Evolutionary conservation across 2,797 vertebrate genomes (phyloP), one percentile per base, ranked within the genome.

Genomic region (Ceyx erithaca): DNA sequence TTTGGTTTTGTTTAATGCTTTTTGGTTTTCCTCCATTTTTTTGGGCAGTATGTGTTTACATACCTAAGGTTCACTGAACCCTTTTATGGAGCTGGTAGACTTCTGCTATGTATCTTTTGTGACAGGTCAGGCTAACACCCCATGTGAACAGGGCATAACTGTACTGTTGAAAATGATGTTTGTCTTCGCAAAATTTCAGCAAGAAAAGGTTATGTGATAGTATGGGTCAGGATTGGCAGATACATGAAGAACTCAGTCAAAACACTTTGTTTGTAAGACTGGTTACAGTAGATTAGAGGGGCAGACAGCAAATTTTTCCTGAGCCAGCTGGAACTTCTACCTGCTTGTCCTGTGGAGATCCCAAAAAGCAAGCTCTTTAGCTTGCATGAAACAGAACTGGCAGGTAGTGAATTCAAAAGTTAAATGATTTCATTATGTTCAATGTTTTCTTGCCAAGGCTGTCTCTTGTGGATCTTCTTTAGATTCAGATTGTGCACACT

Each of bases 11-110:
- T 64, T 59, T 55, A 63, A 41, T 66, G 25, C 7, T 21, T 66
- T n/a, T 22, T 10, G 16, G 16, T 8, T 8, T 5, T 14, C 5
- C 11, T 3, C 1, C 8, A 1, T 2, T 15, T 4, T 14, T 14
- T n/a, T 12, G 14, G 26, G 18, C 35, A 12, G 8, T 19, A 6
- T 31, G 15, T 40, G 4, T 59, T 23, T 64, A 4, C 51, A 21
- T 37, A 4, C 31, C 81, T 79, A 46, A 59, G 6, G 31, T 55
- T 58, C 33, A 43, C 15, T 23, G 25, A 48, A 41, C 10, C 12
- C 25, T 8, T 8, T 52, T 57, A 26, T 4, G 16, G 25, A 68
- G 22, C 35, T 70, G 33, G 30, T 57, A 54, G 61, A 25, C 9
- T 83, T 85, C 28, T 20, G 10, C 43, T 41, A 6, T 5, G 0